Conservation (phyloP, 2,113 vertebrate genomes). For the Ondatra zibethicus region DNA sequence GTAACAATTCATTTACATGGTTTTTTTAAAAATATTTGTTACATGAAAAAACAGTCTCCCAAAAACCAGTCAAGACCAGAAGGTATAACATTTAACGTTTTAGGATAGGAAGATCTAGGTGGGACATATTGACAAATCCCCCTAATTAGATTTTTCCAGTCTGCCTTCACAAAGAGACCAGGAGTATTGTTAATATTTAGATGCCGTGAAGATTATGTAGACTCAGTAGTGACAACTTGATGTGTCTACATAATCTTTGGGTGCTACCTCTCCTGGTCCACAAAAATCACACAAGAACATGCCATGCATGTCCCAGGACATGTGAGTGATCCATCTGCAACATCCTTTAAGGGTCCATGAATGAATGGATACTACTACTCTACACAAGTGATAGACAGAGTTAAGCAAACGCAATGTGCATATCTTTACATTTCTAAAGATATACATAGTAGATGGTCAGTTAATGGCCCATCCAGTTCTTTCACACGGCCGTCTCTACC, state of each 20-base stretch:
- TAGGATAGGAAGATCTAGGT: neutral
- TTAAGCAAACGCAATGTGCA: neutral
- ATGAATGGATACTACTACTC: neutral
- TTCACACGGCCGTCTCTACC: neutral
- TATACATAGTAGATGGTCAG: neutral
- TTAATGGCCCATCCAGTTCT: neutral
- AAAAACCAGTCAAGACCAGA: neutral
- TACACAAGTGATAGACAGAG: neutral
- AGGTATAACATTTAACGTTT: neutral
- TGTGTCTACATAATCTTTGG: neutral
- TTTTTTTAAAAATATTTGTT: constrained; percentile 25
- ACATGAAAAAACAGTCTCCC: neutral
- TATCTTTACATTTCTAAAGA: neutral
- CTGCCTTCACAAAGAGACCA: neutral
- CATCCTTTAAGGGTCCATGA: neutral
- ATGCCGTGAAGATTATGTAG: too few relatives aligned
- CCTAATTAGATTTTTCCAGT: neutral
- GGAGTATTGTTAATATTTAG: neutral
- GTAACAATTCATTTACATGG: neutral
- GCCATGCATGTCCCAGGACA: neutral
- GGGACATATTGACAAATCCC: neutral
- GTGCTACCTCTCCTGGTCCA: neutral
- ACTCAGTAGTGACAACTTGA: too few relatives aligned
- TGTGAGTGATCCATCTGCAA: neutral
- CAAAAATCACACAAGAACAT: neutral